Evolutionary conservation across 1,140 invertebrate genomes (phyloP), one percentile per base, ranked within the genome.

Genomic region (Anastrepha obliqua): DNA sequence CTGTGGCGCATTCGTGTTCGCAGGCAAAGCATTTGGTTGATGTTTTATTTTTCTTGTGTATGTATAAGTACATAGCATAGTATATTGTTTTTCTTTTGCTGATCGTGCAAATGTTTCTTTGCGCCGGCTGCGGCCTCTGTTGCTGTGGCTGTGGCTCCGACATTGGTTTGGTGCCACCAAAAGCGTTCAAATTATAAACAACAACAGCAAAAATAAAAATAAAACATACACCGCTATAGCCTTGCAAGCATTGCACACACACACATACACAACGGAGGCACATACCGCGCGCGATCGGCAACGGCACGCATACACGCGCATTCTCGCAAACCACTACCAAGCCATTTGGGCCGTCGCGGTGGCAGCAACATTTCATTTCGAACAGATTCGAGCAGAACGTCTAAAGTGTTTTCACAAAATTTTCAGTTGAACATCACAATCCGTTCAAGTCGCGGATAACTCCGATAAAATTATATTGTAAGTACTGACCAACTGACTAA

Each of bases 401-500:
- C 67, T 88, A 91, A 91, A 92, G 91, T 89, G 91, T 92, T 92
- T 92, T 91, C 91, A 92, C 91, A 93, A 92, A 93, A 93, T 91
- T 93, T 93, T 93, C 91, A 93, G 92, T 93, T 93, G 92, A 93
- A 93, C 92, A 93, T 93, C 92, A 93, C 92, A 93, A 93, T 93
- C 92, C 92, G 92, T 93, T 93, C 92, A 93, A 93, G 92, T 93
- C 92, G 92, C 92, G 92, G 92, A 93, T 92, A 93, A 90, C 91
- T 93, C 92, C 90, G 91, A 93, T 90, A 93, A 92, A 89, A 88
- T 87, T 86, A 87, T 93, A 91, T 93, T 93, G 92, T 93, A 93
- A 93, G 92, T 93, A 93, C 47, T 78, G 42, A 74, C 20, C 20
- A 60, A 78, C 39, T 39, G 51, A 70, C 64, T 87, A 59, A 87